Conservation (phyloP, 2,888 invertebrate genomes). For the Drosophila formosana region DNA sequence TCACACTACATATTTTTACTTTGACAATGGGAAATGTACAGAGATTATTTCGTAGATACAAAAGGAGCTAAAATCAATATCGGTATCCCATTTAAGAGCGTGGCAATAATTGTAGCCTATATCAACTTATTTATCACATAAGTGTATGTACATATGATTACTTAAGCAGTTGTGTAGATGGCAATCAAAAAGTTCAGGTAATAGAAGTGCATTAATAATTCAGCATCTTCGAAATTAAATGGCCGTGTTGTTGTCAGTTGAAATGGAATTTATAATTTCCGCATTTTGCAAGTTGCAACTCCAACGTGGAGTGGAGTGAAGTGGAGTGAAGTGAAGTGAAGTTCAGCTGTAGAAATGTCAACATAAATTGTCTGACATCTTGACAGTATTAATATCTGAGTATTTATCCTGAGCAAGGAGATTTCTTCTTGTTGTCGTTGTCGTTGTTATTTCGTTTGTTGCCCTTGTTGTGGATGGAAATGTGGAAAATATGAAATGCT, state of each 20-base stretch:
- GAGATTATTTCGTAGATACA: background rate
- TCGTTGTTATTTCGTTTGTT: background rate
- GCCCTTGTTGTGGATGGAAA: slow-evolving; percentile 10
- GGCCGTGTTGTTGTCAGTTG: background rate
- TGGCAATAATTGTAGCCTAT: too few relatives aligned
- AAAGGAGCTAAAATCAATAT: slow-evolving; percentile 1
- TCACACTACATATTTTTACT: too few relatives aligned
- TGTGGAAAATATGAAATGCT: slow-evolving; percentile 40
- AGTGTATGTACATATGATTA: background rate
- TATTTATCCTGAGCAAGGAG: slow-evolving; percentile 11
- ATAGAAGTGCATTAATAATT: background rate
- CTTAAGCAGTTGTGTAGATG: background rate
- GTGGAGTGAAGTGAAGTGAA: background rate
- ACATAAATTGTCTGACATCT: slow-evolving; percentile 20
- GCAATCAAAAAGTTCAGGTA: too few relatives aligned
- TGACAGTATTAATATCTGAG: slow-evolving; percentile 24
- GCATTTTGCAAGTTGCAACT: background rate
- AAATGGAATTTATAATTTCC: slow-evolving; percentile 4
- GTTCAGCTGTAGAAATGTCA: slow-evolving; percentile 16
- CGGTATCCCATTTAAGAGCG: too few relatives aligned
- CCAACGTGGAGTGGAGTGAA: background rate
- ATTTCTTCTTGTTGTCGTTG: background rate
- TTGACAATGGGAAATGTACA: too few relatives aligned
- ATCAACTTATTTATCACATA: too few relatives aligned
- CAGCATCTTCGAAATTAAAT: background rate